These are phyloP conservation scores for Torymus auratus DNA, from an alignment of 2,888 invertebrate species.

Conservation along the genomic window DNA sequence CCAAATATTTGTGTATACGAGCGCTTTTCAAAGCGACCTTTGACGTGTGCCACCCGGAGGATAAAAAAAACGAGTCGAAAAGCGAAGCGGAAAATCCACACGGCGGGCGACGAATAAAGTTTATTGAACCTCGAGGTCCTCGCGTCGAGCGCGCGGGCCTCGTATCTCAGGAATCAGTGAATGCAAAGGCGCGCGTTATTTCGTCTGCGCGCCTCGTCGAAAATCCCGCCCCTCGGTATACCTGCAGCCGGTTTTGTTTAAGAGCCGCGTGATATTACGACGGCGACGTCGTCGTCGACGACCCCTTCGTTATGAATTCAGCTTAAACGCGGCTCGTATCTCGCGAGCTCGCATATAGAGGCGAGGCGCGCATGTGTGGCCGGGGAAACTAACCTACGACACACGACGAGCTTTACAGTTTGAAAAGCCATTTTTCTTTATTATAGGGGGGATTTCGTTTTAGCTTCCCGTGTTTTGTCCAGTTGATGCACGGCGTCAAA, in stretches of 20 bases:
- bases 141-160: background rate
- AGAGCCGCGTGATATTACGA: slow-evolving; percentile 27
- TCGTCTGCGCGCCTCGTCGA: background rate
- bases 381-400: background rate
- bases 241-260: slow-evolving; percentile 14
- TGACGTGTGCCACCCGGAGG: background rate
- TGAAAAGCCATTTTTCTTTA: slow-evolving; percentile 1
- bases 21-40: background rate
- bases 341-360: background rate
- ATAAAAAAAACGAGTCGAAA: background rate
- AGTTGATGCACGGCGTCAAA: no score
- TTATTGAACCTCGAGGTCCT: background rate
- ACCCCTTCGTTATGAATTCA: slow-evolving; percentile 49
- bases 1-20: background rate
- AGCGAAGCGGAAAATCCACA: background rate
- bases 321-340: slow-evolving; percentile 43
- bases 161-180: slow-evolving; percentile 34
- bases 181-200: slow-evolving; percentile 41
- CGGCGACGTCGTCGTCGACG: background rate
- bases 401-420: background rate
- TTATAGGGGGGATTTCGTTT: background rate
- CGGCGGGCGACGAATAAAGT: background rate
- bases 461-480: background rate
- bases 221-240: background rate
- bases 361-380: slow-evolving; percentile 4